Conservation (phyloP, 2,797 vertebrate species). For the Hybognathus amarus region DNA sequence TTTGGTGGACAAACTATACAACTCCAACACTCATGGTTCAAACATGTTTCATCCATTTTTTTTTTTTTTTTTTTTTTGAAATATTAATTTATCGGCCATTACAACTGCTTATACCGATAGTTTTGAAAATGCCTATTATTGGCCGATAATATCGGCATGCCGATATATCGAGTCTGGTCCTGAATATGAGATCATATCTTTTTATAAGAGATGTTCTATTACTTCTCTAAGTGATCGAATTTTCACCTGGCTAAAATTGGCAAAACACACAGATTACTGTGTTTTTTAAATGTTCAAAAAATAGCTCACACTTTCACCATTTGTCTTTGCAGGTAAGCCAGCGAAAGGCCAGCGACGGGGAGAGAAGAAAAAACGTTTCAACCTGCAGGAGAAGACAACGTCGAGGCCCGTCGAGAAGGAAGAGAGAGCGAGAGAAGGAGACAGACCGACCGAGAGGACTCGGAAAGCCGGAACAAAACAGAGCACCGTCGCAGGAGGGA, state of each 20-base stretch:
- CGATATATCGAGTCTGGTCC: too few species aligned
- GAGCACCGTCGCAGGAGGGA: slow-evolving; percentile 88
- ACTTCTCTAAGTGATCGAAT: background rate
- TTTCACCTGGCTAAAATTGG: background rate
- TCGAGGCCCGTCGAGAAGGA: slow-evolving; percentile 84
- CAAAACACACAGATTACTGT: background rate
- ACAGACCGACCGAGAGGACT: slow-evolving; percentile 79
- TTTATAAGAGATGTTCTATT: background rate
- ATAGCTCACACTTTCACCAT: background rate
- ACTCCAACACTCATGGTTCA: too few species aligned
- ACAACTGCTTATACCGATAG: too few species aligned
- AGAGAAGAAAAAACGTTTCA: slow-evolving; percentile 86
- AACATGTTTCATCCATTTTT: too few species aligned
- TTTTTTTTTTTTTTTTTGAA: too few species aligned
- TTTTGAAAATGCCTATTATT: too few species aligned
- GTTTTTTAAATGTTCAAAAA: background rate
- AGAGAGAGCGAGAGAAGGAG: slow-evolving; percentile 80
- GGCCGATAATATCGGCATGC: too few species aligned
- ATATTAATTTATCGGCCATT: too few species aligned
- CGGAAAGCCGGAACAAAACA: slow-evolving; percentile 87
- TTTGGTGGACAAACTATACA: too few species aligned
- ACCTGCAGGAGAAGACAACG: slow-evolving; percentile 84
- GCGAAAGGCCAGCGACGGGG: slow-evolving; percentile 72
- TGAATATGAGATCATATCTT: too few species aligned
- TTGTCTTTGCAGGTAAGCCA: slow-evolving; percentile 71